Conservation (phyloP, 2,113 vertebrate genomes). For the Gasterosteus aculeatus region DNA sequence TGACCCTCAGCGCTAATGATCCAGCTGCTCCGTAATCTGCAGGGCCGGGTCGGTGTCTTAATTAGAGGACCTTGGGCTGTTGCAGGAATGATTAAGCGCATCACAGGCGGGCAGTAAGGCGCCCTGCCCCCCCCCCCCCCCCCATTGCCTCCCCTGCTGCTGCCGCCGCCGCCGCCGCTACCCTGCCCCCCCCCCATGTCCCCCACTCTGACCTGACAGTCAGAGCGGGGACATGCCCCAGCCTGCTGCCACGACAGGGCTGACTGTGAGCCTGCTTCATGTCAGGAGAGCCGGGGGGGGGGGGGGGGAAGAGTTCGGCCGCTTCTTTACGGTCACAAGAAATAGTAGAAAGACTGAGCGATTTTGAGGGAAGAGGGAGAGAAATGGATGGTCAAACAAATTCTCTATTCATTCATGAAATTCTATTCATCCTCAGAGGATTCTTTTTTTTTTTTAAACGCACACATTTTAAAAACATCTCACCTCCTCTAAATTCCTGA, state of each 20-base stretch:
- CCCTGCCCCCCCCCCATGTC: conserved; percentile 2
- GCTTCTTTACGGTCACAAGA: background rate
- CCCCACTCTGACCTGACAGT: conserved; percentile 20
- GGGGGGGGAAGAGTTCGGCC: background rate
- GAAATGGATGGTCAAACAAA: conserved; percentile 56
- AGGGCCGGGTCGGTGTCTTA: conserved; percentile 61
- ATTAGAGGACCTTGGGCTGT: conserved; percentile 70
- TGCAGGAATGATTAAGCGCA: conserved; percentile 64
- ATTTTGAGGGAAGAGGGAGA: conserved; percentile 6
- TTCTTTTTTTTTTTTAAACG: too few species aligned
- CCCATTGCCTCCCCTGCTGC: conserved; percentile 33
- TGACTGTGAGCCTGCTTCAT: conserved; percentile 40
- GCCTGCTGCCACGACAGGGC: conserved; percentile 49
- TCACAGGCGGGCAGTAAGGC: conserved; percentile 42
- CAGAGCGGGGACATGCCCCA: conserved; percentile 49
- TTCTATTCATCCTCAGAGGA: too few species aligned
- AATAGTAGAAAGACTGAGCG: conserved; percentile 9
- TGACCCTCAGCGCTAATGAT: conserved; percentile 74
- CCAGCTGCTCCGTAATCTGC: conserved; percentile 75
- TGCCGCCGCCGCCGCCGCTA: conserved; percentile 64
- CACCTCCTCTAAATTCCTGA: conserved; percentile 66
- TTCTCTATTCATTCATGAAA: conserved; percentile 47
- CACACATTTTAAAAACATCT: conserved; percentile 54
- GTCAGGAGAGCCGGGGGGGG: conserved; percentile 25
- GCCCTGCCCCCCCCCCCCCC: background rate